phyloP scores from a whole-genome alignment of 2,888 invertebrate genomes.

The Drosophila paracracens region DNA sequence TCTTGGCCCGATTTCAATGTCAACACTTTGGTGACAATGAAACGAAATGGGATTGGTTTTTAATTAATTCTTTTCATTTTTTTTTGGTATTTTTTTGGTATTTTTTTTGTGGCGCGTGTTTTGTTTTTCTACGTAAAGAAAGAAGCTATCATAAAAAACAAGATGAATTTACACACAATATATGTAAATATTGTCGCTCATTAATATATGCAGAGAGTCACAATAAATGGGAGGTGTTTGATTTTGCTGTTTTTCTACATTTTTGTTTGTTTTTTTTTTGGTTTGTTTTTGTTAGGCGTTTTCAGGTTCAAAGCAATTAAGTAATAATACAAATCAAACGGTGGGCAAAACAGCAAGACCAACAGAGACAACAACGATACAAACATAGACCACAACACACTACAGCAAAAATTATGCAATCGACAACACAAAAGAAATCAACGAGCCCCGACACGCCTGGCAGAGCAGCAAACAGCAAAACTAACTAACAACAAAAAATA shows the following conservation, averaged over 20 bases:
- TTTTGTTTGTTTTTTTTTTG: conserved; percentile 7
- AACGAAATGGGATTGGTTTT: conserved; percentile 51
- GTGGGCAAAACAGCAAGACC: conserved; percentile 41
- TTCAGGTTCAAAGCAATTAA: conserved; percentile 78
- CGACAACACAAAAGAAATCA: conserved; percentile 53
- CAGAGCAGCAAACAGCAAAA: conserved; percentile 40
- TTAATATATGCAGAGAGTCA: conserved; percentile 54
- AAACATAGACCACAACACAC: conserved; percentile 22
- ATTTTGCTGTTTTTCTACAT: conserved; percentile 10
- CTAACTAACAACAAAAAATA: background rate
- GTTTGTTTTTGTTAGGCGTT: conserved; percentile 35
- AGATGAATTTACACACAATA: conserved; percentile 59
- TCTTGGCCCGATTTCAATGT: conserved; percentile 64
- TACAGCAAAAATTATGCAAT: conserved; percentile 66
- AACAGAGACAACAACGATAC: conserved; percentile 15
- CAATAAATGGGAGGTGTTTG: conserved; percentile 45
- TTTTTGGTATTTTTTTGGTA: conserved; percentile 14
- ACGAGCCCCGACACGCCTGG: conserved; percentile 46
- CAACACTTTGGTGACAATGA: conserved; percentile 69
- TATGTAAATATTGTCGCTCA: conserved; percentile 54
- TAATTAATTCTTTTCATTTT: conserved; percentile 18
- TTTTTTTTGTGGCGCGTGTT: conserved; percentile 55
- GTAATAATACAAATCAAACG: conserved; percentile 76
- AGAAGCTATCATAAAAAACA: conserved; percentile 12
- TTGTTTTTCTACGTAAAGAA: conserved; percentile 34